Base-by-base conservation (phyloP, 2,797 vertebrate genomes). In the Menidia menidia region DNA sequence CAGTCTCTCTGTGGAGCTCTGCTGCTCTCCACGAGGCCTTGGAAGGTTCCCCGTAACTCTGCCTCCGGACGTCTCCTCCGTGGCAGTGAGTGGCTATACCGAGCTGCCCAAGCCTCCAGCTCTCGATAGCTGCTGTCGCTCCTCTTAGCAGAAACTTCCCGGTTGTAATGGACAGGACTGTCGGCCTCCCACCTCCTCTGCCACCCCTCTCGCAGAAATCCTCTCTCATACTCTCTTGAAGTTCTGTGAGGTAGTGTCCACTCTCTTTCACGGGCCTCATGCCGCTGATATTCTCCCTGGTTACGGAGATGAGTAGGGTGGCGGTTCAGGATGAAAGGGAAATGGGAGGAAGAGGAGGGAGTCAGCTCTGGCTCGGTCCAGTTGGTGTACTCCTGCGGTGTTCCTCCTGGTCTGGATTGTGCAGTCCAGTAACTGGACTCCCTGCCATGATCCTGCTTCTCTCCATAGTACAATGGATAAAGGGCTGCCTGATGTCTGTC, bases 1-100 rank as follows among this genome's bases (percentile, higher is more conserved):
- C 50, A 58, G 60, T 83, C 78, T 72, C 76, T 81, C 71, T 86
- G 84, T 54, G 68, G 73, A 58, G 62, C 39, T 19, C 41, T 69
- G 71, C 67, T 77, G 64, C 54, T 75, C 60, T 88, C 90, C 56
- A 75, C 6, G 42, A 73, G 31, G 16, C 78, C 73, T 30, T 85
- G 89, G 35, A 76, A 80, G 14, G 79, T 18, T 1, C 89, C 86
- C 65, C 84, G 86, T 44, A 87, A 45, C 65, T 84, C 93, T 4
- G 81, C 87, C 70, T 92, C 92, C 56, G 89, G 73, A 1, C 85
- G 85, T 68, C 81, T 84, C 71, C 83, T 91, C 68, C 92, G 89
- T 1, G 93, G 90, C 30, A 93, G 86, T 3, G 93, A 92, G 61
- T 91, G 91, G 75, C 91, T 90, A 43, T 94, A 93, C 53, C 89